Base-by-base conservation (phyloP, 2,888 invertebrate species). In the Heteromurus nitidus region DNA sequence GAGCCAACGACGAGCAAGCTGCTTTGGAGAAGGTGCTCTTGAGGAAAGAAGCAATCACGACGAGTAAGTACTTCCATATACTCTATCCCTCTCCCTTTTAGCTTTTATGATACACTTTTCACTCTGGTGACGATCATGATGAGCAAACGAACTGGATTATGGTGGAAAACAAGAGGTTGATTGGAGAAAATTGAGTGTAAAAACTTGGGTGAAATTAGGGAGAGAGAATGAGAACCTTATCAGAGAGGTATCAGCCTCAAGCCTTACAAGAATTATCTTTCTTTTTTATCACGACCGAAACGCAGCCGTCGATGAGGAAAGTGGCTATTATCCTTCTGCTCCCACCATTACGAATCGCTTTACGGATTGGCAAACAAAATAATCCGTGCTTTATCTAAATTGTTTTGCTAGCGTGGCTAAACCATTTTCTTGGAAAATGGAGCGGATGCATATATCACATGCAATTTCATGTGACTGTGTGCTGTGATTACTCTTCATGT, bases 1-100 rank as follows among this genome's bases (percentile, higher is more conserved):
- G 80, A 47, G 80, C 67, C 3, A 50, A 73, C 24, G 80, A 73
- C 26, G 80, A 80, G 58, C 80, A 80, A 36, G 80, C 80, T 16
- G 80, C 80, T 11, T 73, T 80, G 62, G 80, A 80, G 30, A 80
- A 80, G 68, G 80, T 80, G 80, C 30, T 80, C 30, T 55, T 80
- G 60, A 67, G 80, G 24, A 80, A 80, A 60, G 80, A 73, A 67
- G 58, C 67, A 16, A 44, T 73, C 44, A 60, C 73, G 13, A 55
- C 79, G 9, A 73, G 80, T 80, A 73, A 80, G 80, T 72, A 30
- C 47, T n/a, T n/a, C n/a, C n/a, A n/a, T n/a, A n/a, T 30, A 50
- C 18, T 53, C n/a, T n/a, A n/a, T n/a, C n/a, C n/a, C n/a, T n/a
- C n/a, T n/a, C n/a, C n/a, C n/a, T n/a, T n/a, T n/a, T n/a, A n/a